Base-by-base conservation (phyloP, 2,113 vertebrate species). In the Corydoras maculifer region DNA sequence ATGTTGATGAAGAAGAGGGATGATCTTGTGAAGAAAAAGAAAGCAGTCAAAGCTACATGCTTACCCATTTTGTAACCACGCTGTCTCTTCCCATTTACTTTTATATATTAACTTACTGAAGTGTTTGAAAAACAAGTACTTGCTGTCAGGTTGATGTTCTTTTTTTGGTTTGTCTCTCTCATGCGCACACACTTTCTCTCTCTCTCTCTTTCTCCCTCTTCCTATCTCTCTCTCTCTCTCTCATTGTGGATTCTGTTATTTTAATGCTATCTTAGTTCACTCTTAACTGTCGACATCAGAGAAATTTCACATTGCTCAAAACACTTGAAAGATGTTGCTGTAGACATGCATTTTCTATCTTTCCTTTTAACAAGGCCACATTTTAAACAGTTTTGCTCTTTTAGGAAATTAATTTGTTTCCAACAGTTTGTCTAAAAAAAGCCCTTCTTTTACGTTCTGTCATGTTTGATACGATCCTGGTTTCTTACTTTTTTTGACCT, bases 1-100 rank as follows among this genome's bases (percentile, higher is more conserved):
- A 63, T 11, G 11, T 69, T 13, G 31, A 58, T 72, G 29, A 48
- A 69, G 68, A 68, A 51, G 58, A 62, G 65, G 60, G 64, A 57
- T 74, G 61, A 70, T 75, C 62, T 61, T 54, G 29, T 29, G 50
- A 48, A 1, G 70, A 78, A 70, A 71, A 78, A 58, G 58, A 63
- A 57, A 55, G 48, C 58, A 63, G 65, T 69, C 74, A 73, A 65
- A 75, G 68, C 11, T 70, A 11, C 70, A 70, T 35, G 63, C 55
- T 55, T 51, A 32, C 53, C 30, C 32, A 54, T 49, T 29, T 49
- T 62, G 29, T 18, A 60, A 15, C 2, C 58, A 6, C 5, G 11
- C 8, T 53, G 12, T 51, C 25, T 3, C 2, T 61, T 29, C 31
- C 12, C 5, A 12, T 6, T n/a, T 73, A 14, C 66, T 7, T 43